These are phyloP conservation scores for Bombyx mori DNA, from an alignment of 1,140 invertebrate genomes.

Conservation along the genomic window ASM3026992v2 NC_085111.1:16420001-16420500, in stretches of 20 bases:
- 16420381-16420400: slow-evolving; percentile 72
- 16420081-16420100: too few species aligned
- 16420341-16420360: slow-evolving; percentile 74
- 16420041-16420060: too few species aligned
- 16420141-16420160: too few species aligned
- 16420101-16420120: too few species aligned
- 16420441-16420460: slow-evolving; percentile 41
- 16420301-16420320: slow-evolving; percentile 79
- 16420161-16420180: slow-evolving; percentile 14
- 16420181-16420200: slow-evolving; percentile 38
- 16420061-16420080: too few species aligned
- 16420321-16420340: slow-evolving; percentile 72
- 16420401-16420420: slow-evolving; percentile 66
- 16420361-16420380: slow-evolving; percentile 78
- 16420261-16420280: slow-evolving; percentile 67
- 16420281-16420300: slow-evolving; percentile 72
- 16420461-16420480: slow-evolving; percentile 58
- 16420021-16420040: too few species aligned
- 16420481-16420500: slow-evolving; percentile 75
- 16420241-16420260: slow-evolving; percentile 72
- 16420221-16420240: slow-evolving; percentile 69
- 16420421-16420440: slow-evolving; percentile 44
- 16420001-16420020: too few species aligned
- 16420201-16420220: slow-evolving; percentile 64
- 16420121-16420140: too few species aligned